A percentile compares a stretch with the other conserved stretches of the same genome.
phyloP scores from a whole-genome alignment of 1,140 invertebrate species.

The Aethina tumida region DNA sequence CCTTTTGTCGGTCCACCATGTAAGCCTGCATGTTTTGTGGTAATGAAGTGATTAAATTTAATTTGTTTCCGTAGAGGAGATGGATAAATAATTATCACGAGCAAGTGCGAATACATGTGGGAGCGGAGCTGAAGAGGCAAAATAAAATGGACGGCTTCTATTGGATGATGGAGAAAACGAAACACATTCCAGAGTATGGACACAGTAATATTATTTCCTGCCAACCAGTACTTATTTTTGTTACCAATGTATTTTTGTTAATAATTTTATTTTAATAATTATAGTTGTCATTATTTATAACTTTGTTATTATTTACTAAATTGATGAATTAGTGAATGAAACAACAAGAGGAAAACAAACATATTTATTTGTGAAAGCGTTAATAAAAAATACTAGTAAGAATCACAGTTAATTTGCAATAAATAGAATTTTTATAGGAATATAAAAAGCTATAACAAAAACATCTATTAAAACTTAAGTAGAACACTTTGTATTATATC shows the following conservation, averaged over 20 bases:
- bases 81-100: constrained; percentile 74
- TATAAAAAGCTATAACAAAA: constrained; percentile 28
- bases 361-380: too few species aligned
- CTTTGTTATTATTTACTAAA: too few species aligned
- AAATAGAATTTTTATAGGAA: background rate
- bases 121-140: constrained; percentile 57
- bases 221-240: constrained; percentile 4
- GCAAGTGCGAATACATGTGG: constrained; percentile 56
- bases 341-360: too few species aligned
- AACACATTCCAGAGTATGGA: constrained; percentile 47
- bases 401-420: constrained; percentile 6
- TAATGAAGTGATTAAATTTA: constrained; percentile 4
- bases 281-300: too few species aligned
- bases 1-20: constrained; percentile 65
- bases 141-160: constrained; percentile 57
- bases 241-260: too few species aligned
- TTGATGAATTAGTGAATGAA: too few species aligned
- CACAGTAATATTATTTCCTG: background rate
- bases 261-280: too few species aligned
- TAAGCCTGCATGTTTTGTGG: constrained; percentile 32
- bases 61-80: constrained; percentile 45
- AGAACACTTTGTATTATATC: too few species aligned
- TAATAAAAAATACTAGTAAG: background rate
- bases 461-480: constrained; percentile 44
- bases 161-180: constrained; percentile 73